These are phyloP conservation scores for Epirrhoe alternata DNA, from an alignment of 2,888 invertebrate genomes.

Conservation along the genomic window DNA sequence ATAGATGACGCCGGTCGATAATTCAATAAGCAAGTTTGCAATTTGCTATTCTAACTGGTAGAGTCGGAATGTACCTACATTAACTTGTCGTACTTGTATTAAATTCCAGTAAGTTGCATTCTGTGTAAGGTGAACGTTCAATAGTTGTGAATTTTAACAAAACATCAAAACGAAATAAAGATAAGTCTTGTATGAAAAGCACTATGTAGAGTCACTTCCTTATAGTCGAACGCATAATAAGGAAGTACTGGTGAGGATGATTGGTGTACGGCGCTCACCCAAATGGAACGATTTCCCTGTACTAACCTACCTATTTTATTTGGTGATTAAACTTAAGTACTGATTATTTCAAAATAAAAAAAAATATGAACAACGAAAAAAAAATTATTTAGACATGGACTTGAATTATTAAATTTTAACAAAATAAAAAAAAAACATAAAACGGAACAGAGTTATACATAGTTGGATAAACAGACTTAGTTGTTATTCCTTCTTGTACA, in stretches of 20 bases:
- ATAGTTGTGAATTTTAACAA: neutral
- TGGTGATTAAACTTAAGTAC: neutral
- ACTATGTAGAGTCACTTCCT: constrained; percentile 44
- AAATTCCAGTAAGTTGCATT: neutral
- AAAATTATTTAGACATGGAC: too few species aligned
- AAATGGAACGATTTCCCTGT: constrained; percentile 50
- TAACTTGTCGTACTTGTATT: constrained; percentile 10
- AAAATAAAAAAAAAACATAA: too few species aligned
- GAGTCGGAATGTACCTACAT: constrained; percentile 2
- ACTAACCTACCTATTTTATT: neutral
- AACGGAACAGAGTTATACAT: too few species aligned
- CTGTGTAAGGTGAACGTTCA: constrained; percentile 1
- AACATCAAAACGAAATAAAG: neutral
- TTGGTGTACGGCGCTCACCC: constrained; percentile 49
- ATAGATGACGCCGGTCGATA: constrained; percentile 49
- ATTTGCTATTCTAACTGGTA: constrained; percentile 25
- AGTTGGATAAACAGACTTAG: too few species aligned
- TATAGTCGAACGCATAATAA: constrained; percentile 54
- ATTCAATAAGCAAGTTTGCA: constrained; percentile 50
- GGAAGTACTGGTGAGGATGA: constrained; percentile 55
- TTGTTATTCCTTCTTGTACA: neutral
- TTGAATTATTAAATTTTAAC: too few species aligned
- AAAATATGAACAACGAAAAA: too few species aligned
- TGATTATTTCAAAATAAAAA: neutral
- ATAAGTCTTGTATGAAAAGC: constrained; percentile 5